phyloP scores from a whole-genome alignment of 2,797 vertebrate genomes.

The Diglossa cyanea region DNA sequence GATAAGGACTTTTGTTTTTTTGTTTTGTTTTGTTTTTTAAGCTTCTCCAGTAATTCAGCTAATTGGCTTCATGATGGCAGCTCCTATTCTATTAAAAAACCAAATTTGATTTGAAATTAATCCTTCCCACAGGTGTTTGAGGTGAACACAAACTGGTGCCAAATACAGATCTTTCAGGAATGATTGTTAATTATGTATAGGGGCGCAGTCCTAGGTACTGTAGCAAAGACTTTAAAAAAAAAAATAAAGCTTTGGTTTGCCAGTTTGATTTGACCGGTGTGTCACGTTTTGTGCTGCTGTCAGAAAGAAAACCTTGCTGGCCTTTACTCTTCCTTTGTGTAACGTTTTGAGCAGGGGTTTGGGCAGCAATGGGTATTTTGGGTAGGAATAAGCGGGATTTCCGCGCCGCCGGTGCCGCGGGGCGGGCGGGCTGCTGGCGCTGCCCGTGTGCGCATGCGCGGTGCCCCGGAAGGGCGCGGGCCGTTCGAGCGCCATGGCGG shows the following conservation, averaged over 20 bases:
- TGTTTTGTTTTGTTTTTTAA: constrained; percentile 28
- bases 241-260: constrained; percentile 68
- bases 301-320: background rate
- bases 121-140: constrained; percentile 60
- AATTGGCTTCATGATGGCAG: constrained; percentile 52
- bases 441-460: accelerated
- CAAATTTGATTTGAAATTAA: constrained; percentile 44
- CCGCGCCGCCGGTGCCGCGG: accelerated
- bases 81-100: constrained; percentile 51
- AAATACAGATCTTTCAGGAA: constrained; percentile 74
- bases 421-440: accelerated
- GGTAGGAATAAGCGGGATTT: accelerated
- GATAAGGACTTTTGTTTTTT: constrained; percentile 12
- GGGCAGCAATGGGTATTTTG: background rate
- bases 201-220: constrained; percentile 66
- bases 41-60: constrained; percentile 56
- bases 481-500: background rate
- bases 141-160: constrained; percentile 74
- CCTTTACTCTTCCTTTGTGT: background rate
- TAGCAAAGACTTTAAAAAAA: constrained; percentile 60
- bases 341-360: background rate
- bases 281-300: constrained; percentile 14
- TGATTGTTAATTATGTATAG: constrained; percentile 68
- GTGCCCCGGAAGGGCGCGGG: background rate
- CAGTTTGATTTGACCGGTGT: constrained; percentile 42